These are phyloP conservation scores for Petrocephalus sullivani DNA, from an alignment of 2,797 vertebrate species.

Conservation along the genomic window DNA sequence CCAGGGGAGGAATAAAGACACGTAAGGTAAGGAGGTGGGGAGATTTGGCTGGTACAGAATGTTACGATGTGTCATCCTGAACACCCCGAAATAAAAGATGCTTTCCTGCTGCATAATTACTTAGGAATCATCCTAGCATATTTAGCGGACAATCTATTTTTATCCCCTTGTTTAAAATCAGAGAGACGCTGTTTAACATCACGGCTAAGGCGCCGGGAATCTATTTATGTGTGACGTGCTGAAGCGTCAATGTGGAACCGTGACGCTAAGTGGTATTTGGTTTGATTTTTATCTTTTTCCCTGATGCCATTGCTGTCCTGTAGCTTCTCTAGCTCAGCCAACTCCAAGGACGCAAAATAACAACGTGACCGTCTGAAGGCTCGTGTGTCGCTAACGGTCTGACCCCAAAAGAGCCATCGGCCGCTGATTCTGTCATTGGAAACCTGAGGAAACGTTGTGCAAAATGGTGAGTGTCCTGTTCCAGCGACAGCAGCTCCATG, in stretches of 20 bases:
- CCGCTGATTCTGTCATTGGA: not conserved
- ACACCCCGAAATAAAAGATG: not conserved
- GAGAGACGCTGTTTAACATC: not conserved
- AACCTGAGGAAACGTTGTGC: not conserved
- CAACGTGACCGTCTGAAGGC: not conserved
- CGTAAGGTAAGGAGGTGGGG: not conserved
- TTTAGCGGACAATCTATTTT: not conserved
- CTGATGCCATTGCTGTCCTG: not conserved
- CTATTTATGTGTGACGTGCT: not conserved
- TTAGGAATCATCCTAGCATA: not conserved
- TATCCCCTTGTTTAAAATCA: not conserved
- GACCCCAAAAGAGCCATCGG: not conserved
- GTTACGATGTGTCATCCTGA: not conserved
- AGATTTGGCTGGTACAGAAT: not conserved
- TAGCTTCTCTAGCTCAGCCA: not conserved
- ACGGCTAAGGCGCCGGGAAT: not conserved
- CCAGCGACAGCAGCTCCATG: not conserved
- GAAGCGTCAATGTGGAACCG: not conserved
- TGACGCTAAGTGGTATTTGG: not conserved
- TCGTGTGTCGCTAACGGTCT: not conserved
- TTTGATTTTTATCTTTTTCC: not conserved
- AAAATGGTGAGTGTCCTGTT: not conserved
- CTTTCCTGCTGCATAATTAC: not conserved
- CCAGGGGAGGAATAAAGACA: not conserved
- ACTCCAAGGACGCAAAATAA: not conserved